phyloP scores from a whole-genome alignment of 2,113 vertebrate genomes.

The Pyrgilauda ruficollis region DNA sequence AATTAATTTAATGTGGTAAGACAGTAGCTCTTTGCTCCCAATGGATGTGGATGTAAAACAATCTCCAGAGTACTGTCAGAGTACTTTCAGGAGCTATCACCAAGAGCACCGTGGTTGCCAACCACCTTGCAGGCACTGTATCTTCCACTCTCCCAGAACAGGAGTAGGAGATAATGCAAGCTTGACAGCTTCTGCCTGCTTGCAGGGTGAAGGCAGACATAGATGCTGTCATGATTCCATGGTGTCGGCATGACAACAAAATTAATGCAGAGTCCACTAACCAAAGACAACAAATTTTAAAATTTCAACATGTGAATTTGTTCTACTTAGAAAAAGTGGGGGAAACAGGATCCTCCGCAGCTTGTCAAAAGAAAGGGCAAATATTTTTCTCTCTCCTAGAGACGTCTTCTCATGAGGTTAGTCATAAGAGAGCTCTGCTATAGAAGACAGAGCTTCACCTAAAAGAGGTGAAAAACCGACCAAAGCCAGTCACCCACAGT shows the following conservation, averaged over 20 bases:
- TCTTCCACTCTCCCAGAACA: neutral
- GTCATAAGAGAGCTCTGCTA: neutral
- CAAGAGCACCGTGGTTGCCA: neutral
- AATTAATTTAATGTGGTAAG: neutral
- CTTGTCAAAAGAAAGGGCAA: neutral
- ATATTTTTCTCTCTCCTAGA: neutral
- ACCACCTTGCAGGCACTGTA: neutral
- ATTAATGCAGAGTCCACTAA: neutral
- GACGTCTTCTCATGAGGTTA: neutral
- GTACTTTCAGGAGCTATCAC: neutral
- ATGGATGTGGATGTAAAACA: neutral
- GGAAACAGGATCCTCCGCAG: neutral
- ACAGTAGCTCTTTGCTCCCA: neutral
- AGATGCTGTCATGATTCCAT: neutral
- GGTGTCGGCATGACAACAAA: neutral
- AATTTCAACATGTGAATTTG: neutral
- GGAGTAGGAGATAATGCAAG: neutral
- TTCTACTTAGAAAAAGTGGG: neutral
- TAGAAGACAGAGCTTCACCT: neutral
- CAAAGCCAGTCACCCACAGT: neutral
- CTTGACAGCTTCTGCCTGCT: neutral
- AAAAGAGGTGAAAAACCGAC: rapidly evolving
- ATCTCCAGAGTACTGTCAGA: neutral
- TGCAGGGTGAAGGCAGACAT: neutral
- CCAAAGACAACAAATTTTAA: neutral